Evolutionary conservation across 92 coral and sea anemone genomes (phyloP).

Genomic region (Phenganax stokvisi): DNA sequence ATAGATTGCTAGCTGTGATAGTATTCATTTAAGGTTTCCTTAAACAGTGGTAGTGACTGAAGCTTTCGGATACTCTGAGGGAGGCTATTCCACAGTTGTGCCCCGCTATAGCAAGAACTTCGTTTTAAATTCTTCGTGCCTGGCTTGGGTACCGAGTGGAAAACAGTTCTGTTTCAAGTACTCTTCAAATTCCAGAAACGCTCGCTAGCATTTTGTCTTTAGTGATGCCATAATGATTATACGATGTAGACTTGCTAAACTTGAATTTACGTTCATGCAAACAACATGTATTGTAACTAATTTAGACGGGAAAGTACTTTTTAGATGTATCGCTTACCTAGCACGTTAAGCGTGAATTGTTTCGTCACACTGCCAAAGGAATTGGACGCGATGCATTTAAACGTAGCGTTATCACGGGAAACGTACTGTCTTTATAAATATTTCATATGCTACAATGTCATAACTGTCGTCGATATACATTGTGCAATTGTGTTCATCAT

Average conservation of each 20-base stretch:
- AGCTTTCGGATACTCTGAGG: too few species aligned
- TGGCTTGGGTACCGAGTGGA: not conserved
- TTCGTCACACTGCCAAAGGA: not conserved
- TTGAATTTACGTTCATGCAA: not conserved
- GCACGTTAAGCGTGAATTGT: not conserved
- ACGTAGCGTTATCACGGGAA: not conserved
- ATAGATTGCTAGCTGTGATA: too few species aligned
- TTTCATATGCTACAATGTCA: not conserved
- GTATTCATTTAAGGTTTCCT: too few species aligned
- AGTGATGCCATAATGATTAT: not conserved
- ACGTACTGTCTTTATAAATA: not conserved
- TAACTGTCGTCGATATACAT: not conserved
- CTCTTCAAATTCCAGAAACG: not conserved
- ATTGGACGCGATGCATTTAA: conserved; percentile 1
- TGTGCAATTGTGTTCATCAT: not conserved
- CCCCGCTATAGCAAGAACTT: too few species aligned
- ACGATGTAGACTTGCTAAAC: not conserved
- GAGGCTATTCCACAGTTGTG: too few species aligned
- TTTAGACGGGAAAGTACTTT: not conserved
- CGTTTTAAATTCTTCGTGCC: too few species aligned
- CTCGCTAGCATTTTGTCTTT: not conserved
- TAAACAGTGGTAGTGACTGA: too few species aligned
- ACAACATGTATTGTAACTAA: not conserved
- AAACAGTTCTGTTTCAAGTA: not conserved
- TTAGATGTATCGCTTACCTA: not conserved